Percentiles rank a stretch among this genome's conserved stretches.
Conservation (phyloP, 2,797 vertebrate genomes). For the Gadopsis bispinosus region DNA sequence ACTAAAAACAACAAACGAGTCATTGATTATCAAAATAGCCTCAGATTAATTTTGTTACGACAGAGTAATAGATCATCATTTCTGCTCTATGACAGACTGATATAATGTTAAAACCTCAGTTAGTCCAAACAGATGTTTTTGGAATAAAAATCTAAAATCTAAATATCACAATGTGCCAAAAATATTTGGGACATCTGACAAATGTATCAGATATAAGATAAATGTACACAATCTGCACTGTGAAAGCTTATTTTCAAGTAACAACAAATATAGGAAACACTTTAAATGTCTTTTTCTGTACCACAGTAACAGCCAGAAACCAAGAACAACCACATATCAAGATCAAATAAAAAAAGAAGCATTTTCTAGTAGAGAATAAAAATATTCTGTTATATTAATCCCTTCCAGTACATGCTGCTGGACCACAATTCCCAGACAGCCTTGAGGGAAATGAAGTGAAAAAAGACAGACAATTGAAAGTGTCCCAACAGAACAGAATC, state of each 20-base stretch:
- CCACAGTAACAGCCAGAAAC: not conserved
- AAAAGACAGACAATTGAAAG: slow-evolving; percentile 31
- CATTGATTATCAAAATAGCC: not conserved
- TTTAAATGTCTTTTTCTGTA: not conserved
- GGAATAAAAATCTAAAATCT: not conserved
- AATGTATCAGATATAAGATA: not conserved
- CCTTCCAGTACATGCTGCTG: not conserved
- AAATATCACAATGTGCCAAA: not conserved
- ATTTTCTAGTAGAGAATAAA: not conserved
- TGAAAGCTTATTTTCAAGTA: not conserved
- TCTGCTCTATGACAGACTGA: not conserved
- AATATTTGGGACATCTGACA: not conserved
- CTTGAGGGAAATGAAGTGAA: slow-evolving; percentile 40
- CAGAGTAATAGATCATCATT: not conserved
- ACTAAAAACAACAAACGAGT: not conserved
- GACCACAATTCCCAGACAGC: slow-evolving; percentile 19
- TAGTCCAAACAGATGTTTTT: not conserved
- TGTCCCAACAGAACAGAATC: slow-evolving; percentile 32
- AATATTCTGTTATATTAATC: not conserved
- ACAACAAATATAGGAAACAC: not conserved
- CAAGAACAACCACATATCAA: not conserved
- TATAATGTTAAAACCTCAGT: not conserved
- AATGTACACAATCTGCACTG: not conserved
- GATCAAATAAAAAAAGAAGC: not conserved
- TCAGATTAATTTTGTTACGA: not conserved